These are phyloP conservation scores for Tragelaphus imberbis DNA, from an alignment of 2,113 vertebrate genomes.

Conservation along the genomic window DNA sequence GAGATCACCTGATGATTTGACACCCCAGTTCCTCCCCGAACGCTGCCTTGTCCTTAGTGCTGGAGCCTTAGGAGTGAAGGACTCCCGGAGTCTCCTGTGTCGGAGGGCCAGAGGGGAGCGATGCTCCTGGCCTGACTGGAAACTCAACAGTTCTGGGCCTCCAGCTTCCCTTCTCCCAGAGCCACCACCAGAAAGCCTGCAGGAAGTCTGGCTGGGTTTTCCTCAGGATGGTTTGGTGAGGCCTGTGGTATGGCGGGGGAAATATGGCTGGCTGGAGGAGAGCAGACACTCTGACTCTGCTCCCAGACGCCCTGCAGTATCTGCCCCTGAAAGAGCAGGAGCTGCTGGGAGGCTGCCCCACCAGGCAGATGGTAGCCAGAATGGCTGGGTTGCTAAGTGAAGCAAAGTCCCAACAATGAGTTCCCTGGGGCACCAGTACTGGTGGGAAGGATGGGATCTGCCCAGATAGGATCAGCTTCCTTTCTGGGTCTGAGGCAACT, in stretches of 20 bases:
- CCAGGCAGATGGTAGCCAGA: neutral
- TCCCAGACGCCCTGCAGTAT: neutral
- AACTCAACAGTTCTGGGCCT: neutral
- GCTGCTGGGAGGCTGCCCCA: neutral
- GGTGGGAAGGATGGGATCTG: neutral
- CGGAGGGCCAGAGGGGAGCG: neutral
- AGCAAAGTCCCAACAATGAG: neutral
- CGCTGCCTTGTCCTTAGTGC: neutral
- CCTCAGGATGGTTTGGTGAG: neutral
- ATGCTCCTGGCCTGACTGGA: neutral
- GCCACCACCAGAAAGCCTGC: neutral
- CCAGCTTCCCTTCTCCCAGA: neutral
- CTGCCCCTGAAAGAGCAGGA: neutral
- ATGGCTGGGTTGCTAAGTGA: neutral
- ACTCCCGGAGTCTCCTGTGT: neutral
- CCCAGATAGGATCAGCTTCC: neutral
- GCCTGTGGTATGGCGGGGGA: fast-evolving
- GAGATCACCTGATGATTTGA: neutral
- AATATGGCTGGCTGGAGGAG: neutral
- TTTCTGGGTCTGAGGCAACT: neutral
- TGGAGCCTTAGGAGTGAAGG: neutral
- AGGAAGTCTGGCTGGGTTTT: neutral
- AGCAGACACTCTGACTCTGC: neutral
- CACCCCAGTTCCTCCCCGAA: too few species aligned
- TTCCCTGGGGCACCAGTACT: neutral